phyloP scores from a whole-genome alignment of 2,797 vertebrate genomes.

The Lophius americanus region DNA sequence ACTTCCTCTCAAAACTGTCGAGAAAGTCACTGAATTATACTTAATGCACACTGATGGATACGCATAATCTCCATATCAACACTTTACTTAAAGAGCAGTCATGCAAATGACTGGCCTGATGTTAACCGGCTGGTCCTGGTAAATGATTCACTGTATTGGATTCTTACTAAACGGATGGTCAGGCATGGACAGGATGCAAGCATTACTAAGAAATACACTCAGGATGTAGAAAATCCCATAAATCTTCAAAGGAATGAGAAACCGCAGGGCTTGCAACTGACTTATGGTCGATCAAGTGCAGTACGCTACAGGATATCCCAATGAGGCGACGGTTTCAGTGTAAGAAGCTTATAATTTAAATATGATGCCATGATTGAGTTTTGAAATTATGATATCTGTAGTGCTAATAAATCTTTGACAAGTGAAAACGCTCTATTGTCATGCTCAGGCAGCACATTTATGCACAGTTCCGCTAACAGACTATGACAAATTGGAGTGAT shows the following conservation, averaged over 20 bases:
- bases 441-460: conserved; percentile 22
- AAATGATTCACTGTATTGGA: conserved; percentile 46
- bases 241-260: conserved; percentile 30
- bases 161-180: conserved; percentile 37
- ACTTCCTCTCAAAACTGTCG: background rate
- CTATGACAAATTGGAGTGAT: conserved; percentile 50
- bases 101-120: conserved; percentile 4
- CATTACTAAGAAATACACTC: conserved; percentile 36
- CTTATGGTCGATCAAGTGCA: conserved; percentile 34
- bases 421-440: conserved; percentile 23
- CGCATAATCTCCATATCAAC: conserved; percentile 21
- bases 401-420: conserved; percentile 32
- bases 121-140: conserved; percentile 30
- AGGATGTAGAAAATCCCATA: conserved; percentile 39
- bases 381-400: conserved; percentile 28
- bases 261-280: conserved; percentile 9
- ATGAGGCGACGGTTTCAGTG: conserved; percentile 44
- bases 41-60: background rate
- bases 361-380: conserved; percentile 34
- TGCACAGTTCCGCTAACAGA: conserved; percentile 34
- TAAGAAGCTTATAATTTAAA: conserved; percentile 55
- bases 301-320: conserved; percentile 9
- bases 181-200: conserved; percentile 36
- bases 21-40: background rate
- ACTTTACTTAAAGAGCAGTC: conserved; percentile 29